These are phyloP conservation scores for Polia nebulosa DNA, from an alignment of 2,888 invertebrate genomes.

Conservation along the genomic window DNA sequence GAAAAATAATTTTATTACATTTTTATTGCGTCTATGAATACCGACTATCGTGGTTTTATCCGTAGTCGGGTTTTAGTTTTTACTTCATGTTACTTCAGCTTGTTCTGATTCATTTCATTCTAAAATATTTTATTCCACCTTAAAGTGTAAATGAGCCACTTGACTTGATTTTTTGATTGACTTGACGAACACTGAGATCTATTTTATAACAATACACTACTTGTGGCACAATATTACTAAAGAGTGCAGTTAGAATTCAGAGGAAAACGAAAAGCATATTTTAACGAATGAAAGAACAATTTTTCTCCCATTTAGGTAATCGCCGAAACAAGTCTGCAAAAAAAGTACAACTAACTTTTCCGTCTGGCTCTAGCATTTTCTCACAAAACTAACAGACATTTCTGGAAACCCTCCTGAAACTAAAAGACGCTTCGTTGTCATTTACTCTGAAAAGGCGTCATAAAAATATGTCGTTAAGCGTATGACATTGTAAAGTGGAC, in stretches of 20 bases:
- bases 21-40: no score
- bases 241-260: background rate
- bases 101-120: no score
- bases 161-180: no score
- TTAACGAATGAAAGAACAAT: no score
- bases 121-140: no score
- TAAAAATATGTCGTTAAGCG: constrained; percentile 20
- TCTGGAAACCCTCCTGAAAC: constrained; percentile 2
- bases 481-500: background rate
- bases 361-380: background rate
- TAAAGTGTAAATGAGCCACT: no score
- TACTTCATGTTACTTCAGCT: no score
- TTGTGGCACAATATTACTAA: background rate
- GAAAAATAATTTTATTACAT: no score
- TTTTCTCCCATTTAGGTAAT: background rate
- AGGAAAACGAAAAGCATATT: no score
- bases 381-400: background rate
- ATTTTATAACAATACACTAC: background rate
- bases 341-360: background rate
- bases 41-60: no score
- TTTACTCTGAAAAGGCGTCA: constrained; percentile 22
- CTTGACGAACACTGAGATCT: no score
- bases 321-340: background rate
- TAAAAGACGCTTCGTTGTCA: background rate
- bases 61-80: no score